These are phyloP conservation scores for Takifugu rubripes DNA, from an alignment of 2,797 vertebrate species.

Conservation along the genomic window DNA sequence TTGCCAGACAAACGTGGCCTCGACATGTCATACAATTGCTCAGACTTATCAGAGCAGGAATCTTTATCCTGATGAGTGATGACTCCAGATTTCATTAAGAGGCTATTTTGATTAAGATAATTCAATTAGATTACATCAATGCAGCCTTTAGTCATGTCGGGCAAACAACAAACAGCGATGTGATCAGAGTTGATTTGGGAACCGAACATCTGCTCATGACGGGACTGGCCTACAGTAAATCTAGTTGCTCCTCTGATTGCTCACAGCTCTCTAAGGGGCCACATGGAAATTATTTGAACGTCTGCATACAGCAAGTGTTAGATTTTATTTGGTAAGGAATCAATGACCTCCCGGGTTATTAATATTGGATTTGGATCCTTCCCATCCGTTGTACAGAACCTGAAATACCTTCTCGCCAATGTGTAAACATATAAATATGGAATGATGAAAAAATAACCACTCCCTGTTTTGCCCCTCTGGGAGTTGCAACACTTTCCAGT, in stretches of 20 bases:
- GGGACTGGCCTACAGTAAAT: slow-evolving; percentile 34
- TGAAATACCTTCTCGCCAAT: too few species aligned
- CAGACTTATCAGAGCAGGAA: slow-evolving; percentile 32
- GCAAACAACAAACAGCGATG: slow-evolving; percentile 49
- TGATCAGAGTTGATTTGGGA: slow-evolving; percentile 48
- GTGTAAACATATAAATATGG: too few species aligned
- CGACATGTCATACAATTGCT: slow-evolving; percentile 24
- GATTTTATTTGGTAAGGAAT: slow-evolving; percentile 9
- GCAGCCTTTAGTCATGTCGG: slow-evolving; percentile 47
- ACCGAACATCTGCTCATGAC: slow-evolving; percentile 34
- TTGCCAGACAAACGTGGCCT: slow-evolving; percentile 29
- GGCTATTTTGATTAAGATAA: slow-evolving; percentile 55
- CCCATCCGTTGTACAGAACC: not conserved
- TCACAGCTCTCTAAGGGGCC: slow-evolving; percentile 13
- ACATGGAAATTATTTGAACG: slow-evolving; percentile 15
- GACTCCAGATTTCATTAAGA: slow-evolving; percentile 56
- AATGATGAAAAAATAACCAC: too few species aligned
- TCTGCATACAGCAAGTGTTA: not conserved
- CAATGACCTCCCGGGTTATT: slow-evolving; percentile 2
- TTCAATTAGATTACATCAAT: slow-evolving; percentile 60
- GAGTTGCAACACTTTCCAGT: too few species aligned
- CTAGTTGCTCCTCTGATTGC: slow-evolving; percentile 16
- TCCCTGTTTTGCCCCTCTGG: too few species aligned
- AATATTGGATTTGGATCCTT: slow-evolving; percentile 6
- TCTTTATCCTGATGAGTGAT: slow-evolving; percentile 45